Evolutionary conservation across 1,140 invertebrate species (phyloP).

Genomic region (Episyrphus balteatus): DNA sequence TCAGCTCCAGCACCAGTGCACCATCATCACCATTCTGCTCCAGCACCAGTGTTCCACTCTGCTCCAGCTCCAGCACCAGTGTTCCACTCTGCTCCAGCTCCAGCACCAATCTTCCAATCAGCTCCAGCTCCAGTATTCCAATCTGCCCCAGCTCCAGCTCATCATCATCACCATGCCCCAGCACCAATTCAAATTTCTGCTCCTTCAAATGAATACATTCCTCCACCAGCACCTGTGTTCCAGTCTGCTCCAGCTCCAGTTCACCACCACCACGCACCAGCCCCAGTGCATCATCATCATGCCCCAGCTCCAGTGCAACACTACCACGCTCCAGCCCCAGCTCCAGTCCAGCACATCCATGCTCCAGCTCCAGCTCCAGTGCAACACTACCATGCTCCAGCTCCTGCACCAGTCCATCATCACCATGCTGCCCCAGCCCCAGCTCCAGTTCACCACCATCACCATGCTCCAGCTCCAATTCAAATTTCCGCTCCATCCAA

Average conservation of each 20-base stretch:
- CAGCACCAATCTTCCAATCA: not conserved
- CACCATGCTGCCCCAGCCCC: not conserved
- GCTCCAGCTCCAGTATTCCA: not conserved
- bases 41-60: not conserved
- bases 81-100: not conserved
- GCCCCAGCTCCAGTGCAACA: not conserved
- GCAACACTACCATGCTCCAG: not conserved
- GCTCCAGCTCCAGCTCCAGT: not conserved
- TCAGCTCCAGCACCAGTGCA: not conserved
- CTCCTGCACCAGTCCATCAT: not conserved
- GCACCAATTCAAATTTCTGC: not conserved
- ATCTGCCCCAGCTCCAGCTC: not conserved
- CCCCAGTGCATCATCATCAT: too few relatives aligned
- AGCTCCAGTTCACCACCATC: not conserved
- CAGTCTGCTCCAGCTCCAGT: not conserved
- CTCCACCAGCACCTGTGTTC: not conserved
- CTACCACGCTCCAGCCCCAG: not conserved
- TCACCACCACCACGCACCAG: not conserved
- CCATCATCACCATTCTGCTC: not conserved
- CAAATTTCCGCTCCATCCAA: too few relatives aligned
- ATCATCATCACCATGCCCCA: not conserved
- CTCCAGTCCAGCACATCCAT: not conserved
- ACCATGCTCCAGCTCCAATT: too few relatives aligned
- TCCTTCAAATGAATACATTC: not conserved
- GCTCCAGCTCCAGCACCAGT: not conserved